Evolutionary conservation across 2,888 invertebrate genomes (phyloP), one percentile per base, ranked within the genome.

Genomic region (Drosophila greeni): DNA sequence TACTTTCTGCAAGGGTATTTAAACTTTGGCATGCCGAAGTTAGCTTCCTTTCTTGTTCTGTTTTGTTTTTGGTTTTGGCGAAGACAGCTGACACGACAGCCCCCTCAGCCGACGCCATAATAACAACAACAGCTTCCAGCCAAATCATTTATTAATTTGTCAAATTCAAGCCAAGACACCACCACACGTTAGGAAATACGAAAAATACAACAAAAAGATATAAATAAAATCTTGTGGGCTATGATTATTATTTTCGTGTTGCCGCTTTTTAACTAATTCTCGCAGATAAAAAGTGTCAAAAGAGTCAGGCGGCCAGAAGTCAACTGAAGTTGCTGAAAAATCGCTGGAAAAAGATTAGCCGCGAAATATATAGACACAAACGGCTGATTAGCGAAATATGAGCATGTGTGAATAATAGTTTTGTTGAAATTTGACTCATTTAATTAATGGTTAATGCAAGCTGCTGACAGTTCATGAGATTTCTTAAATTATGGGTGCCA

Each of bases 211-310:
- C 11, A 12, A 9, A 20, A 29, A 47, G 1, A 26, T 16, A 43
- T 11, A 14, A 18, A 20, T 47, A 20, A 47, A 47, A 36, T 36
- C 36, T 53, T 33, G 20, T 58, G 59, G 58, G 58, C 59, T 36
- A 31, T 40, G 57, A 56, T 65, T 66, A 45, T 36, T 48, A 42
- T 37, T 31, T 49, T 67, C 51, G 55, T 48, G 42, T 59, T 43
- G 45, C 42, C 53, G 34, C 42, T 37, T 60, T 66, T 47, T 60
- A 57, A 66, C 52, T 60, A 70, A 70, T 66, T 71, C 59, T 56
- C 48, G 59, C 42, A 60, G 66, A 65, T 72, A 67, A 72, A 72
- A 66, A 66, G 72, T 71, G 71, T 72, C 71, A 69, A 66, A 58
- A 70, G 53, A 62, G 72, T 71, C 72, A 71, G 52, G 24, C 58